phyloP scores from a whole-genome alignment of 1,140 invertebrate species.

The Scaptomyza hsui region DNA sequence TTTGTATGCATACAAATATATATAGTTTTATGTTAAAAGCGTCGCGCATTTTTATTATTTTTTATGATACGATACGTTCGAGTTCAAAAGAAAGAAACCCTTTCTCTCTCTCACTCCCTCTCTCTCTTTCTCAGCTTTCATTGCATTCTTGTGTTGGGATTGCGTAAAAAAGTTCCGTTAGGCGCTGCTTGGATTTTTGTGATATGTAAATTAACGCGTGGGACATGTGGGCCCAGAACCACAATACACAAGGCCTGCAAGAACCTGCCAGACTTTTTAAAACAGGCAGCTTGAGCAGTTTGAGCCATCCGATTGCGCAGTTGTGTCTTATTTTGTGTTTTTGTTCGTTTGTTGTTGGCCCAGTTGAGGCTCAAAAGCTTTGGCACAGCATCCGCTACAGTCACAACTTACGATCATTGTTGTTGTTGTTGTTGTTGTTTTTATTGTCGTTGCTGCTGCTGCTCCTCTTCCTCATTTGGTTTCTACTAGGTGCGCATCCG shows the following conservation, averaged over 20 bases:
- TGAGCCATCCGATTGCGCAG: constrained; percentile 30
- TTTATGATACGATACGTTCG: constrained; percentile 65
- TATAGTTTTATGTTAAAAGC: constrained; percentile 75
- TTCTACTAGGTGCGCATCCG: constrained; percentile 78
- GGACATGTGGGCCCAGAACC: constrained; percentile 61
- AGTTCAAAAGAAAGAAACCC: constrained; percentile 64
- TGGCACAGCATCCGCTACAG: constrained; percentile 71
- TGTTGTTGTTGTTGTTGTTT: constrained; percentile 2
- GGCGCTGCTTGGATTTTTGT: constrained; percentile 58
- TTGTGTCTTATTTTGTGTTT: too few species aligned
- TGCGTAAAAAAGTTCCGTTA: constrained; percentile 77
- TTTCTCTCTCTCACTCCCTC: constrained; percentile 59
- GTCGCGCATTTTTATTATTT: constrained; percentile 74
- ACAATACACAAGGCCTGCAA: constrained; percentile 33
- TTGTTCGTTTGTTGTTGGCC: constrained; percentile 61
- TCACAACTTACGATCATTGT: constrained; percentile 9
- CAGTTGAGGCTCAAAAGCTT: constrained; percentile 55
- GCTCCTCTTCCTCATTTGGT: constrained; percentile 69
- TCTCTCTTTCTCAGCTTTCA: constrained; percentile 34
- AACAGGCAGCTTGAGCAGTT: constrained; percentile 6
- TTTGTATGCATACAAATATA: not conserved
- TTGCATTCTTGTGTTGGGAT: constrained; percentile 63
- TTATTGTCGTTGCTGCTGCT: constrained; percentile 18
- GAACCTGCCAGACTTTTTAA: constrained; percentile 33
- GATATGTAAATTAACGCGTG: constrained; percentile 76